These are phyloP conservation scores for Nebria brevicollis DNA, from an alignment of 2,888 invertebrate genomes.

Conservation along the genomic window DNA sequence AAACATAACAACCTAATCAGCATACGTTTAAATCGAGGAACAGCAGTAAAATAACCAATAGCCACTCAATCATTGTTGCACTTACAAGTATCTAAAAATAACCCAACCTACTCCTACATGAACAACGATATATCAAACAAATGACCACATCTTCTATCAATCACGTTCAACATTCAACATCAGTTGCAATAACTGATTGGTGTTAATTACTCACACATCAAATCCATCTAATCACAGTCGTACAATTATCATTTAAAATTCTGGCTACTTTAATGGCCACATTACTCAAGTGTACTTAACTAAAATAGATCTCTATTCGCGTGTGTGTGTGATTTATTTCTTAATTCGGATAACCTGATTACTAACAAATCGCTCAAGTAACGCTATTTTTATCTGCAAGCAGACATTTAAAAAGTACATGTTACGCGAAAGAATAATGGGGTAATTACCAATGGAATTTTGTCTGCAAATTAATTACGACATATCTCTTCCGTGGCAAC, in stretches of 20 bases:
- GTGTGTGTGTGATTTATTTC: conserved; percentile 24
- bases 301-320: neutral
- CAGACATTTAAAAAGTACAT: neutral
- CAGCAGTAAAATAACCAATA: conserved; percentile 1
- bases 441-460: conserved; percentile 37
- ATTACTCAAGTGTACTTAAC: neutral
- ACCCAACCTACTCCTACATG: neutral
- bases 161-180: neutral
- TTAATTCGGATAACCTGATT: conserved; percentile 40
- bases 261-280: neutral
- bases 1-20: conserved; percentile 1
- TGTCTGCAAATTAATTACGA: conserved; percentile 31
- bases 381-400: conserved; percentile 32
- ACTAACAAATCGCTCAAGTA: conserved; percentile 27
- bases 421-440: conserved; percentile 30
- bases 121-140: neutral
- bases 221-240: neutral
- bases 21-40: neutral
- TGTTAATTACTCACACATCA: neutral
- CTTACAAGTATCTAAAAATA: neutral
- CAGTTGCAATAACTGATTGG: neutral
- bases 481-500: neutral
- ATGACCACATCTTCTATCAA: neutral
- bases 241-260: neutral
- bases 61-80: neutral